Percentiles rank a stretch among this genome's conserved stretches.
phyloP scores from a whole-genome alignment of 2,888 invertebrate genomes.

The Tigriopus californicus region DNA sequence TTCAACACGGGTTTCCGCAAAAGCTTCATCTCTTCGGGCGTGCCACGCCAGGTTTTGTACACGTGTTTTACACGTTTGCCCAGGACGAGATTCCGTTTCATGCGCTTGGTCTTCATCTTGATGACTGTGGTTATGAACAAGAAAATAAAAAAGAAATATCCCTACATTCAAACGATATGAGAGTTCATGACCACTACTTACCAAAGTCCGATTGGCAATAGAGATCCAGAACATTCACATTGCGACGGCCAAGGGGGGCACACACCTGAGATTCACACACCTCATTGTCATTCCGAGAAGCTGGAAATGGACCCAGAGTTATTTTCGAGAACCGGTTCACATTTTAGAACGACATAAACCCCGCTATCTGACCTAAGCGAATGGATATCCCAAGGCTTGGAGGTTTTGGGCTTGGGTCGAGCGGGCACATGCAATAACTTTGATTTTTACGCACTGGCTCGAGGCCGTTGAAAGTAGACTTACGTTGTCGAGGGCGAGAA shows the following conservation, averaged over 20 bases:
- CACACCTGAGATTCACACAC: conserved; percentile 32
- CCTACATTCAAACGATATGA: background rate
- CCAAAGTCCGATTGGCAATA: conserved; percentile 37
- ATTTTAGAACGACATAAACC: no score
- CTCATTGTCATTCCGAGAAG: no score
- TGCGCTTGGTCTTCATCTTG: conserved; percentile 4
- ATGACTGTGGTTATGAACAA: no score
- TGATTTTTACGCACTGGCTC: no score
- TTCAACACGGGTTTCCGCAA: conserved; percentile 24
- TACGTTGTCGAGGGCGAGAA: no score
- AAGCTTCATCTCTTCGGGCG: conserved; percentile 21
- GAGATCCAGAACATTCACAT: conserved; percentile 40
- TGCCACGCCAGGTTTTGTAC: conserved; percentile 11
- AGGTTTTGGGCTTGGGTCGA: no score
- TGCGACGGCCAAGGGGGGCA: conserved; percentile 33
- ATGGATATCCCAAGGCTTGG: no score
- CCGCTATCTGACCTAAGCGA: no score
- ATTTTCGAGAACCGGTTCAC: background rate
- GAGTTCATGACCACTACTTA: conserved; percentile 22
- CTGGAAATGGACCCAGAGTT: background rate
- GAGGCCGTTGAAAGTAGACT: no score
- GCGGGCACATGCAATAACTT: no score
- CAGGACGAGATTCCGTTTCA: background rate
- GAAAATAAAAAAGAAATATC: conserved; percentile 6
- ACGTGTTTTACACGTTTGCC: conserved; percentile 3